Evolutionary conservation across 2,888 invertebrate species (phyloP), one percentile per base, ranked within the genome.

Genomic region (Drosophila glabriapex): DNA sequence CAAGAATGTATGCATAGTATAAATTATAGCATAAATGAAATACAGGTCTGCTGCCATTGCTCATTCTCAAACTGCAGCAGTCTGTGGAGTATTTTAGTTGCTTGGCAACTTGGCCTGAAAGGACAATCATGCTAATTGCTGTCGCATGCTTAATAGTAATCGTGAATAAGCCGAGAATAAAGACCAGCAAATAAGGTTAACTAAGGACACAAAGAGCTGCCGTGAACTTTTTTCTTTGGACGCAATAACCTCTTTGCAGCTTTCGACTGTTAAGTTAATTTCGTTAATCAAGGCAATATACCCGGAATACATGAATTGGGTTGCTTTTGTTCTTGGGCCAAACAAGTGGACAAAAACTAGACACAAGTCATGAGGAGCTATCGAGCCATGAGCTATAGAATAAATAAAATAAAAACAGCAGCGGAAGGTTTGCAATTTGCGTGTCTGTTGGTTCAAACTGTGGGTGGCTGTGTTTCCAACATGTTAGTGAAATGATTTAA

Each of bases 121-220:
- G 68, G 43, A 64, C 80, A 80, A 80, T 83, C 33, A 80, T 85
- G 73, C 78, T 82, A 82, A 83, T 85, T 80, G 85, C 54, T 55
- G 58, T 73, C 61, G 60, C 58, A 35, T 59, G 49, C 46, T 73
- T 50, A 63, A 64, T 16, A 16, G 46, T 46, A 46, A 46, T 46
- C 46, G 46, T 2, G 46, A 25, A 22, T 46, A 16, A 25, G 46
- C 16, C 46, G 16, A 16, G 22, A 9, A 46, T 46, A 46, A 22
- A 22, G 14, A 60, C 37, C 64, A 53, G 29, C 31, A 52, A 28
- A 22, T 19, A 16, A 7, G 31, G 25, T 25, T 31, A 58, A 25
- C 33, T 35, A 31, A 12, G 31, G 28, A 53, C 49, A 37, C n/a
- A 37, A n/a, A n/a, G 49, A 29, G 22, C 59, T 28, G 35, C 37